A percentile compares a stretch with the other conserved stretches of the same genome.
Conservation (phyloP, 2,888 invertebrate species). For the Operophtera brumata region DNA sequence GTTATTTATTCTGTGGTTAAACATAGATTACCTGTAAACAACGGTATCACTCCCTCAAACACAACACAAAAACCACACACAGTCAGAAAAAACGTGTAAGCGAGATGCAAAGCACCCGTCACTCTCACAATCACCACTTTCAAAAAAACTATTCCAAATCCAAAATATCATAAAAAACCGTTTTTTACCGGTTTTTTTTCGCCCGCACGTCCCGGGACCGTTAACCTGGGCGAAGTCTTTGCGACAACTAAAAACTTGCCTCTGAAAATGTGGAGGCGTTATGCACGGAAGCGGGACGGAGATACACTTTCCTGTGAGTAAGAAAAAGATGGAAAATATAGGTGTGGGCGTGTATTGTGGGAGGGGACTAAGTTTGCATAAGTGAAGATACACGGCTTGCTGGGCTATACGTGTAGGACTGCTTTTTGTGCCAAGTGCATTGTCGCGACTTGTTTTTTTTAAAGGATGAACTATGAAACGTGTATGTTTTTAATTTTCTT, state of each 20-base stretch:
- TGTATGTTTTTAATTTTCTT: conserved; percentile 51
- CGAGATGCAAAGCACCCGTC: conserved; percentile 29
- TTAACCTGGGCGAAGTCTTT: conserved; percentile 64
- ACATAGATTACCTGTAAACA: conserved; percentile 37
- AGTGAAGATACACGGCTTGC: conserved; percentile 49
- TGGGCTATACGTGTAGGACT: conserved; percentile 54
- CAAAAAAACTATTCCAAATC: conserved; percentile 25
- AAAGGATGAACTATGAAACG: conserved; percentile 59
- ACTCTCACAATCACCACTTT: conserved; percentile 27
- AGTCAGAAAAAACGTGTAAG: conserved; percentile 30
- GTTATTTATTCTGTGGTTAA: too few relatives aligned
- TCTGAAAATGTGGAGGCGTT: conserved; percentile 72
- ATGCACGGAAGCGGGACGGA: conserved; percentile 53
- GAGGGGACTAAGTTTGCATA: conserved; percentile 73
- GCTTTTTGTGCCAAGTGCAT: conserved; percentile 66
- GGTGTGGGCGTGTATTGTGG: conserved; percentile 59
- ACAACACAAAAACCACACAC: conserved; percentile 39
- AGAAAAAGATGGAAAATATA: conserved; percentile 46
- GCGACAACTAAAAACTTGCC: conserved; percentile 72
- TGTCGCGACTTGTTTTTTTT: conserved; percentile 65
- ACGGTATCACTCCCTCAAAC: conserved; percentile 37
- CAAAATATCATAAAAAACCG: conserved; percentile 31
- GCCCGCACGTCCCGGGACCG: conserved; percentile 47
- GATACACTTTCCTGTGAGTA: conserved; percentile 33
- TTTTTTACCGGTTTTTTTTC: conserved; percentile 46